These are phyloP conservation scores for Apodemus sylvaticus DNA, from an alignment of 2,113 vertebrate genomes.

Conservation along the genomic window DNA sequence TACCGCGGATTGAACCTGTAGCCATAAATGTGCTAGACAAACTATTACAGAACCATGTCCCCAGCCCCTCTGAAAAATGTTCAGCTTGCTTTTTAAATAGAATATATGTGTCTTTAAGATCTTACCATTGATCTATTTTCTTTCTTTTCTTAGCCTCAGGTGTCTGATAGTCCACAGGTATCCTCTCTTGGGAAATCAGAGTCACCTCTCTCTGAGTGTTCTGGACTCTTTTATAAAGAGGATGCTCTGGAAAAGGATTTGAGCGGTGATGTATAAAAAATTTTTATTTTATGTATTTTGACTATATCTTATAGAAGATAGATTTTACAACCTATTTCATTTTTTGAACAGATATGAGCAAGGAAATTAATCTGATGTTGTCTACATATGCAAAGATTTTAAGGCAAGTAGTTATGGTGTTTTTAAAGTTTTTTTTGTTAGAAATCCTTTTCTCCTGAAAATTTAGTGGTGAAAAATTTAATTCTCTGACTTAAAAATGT, in stretches of 20 bases:
- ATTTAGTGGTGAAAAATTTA: slow-evolving; percentile 17
- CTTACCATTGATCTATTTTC: neutral
- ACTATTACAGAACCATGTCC: neutral
- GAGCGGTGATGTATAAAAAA: slow-evolving; percentile 80
- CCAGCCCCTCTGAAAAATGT: neutral
- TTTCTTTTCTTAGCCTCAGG: slow-evolving; percentile 79
- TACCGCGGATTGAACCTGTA: neutral
- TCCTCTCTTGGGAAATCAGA: slow-evolving; percentile 77
- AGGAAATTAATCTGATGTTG: slow-evolving; percentile 84
- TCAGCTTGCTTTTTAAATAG: slow-evolving; percentile 18
- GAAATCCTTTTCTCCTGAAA: slow-evolving; percentile 54
- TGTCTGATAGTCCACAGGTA: slow-evolving; percentile 75
- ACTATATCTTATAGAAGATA: slow-evolving; percentile 29
- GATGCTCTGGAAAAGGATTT: slow-evolving; percentile 83
- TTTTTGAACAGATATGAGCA: slow-evolving; percentile 83
- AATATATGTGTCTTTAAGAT: neutral
- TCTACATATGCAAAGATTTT: slow-evolving; percentile 84
- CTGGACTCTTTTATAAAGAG: slow-evolving; percentile 60
- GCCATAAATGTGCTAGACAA: neutral
- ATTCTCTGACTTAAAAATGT: slow-evolving; percentile 20
- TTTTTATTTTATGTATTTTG: neutral
- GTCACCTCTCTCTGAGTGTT: slow-evolving; percentile 68
- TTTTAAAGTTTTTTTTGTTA: slow-evolving; percentile 15
- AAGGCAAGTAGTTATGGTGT: slow-evolving; percentile 83
- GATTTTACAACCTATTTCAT: slow-evolving; percentile 59